Conservation (phyloP, 2,113 vertebrate species). For the Gopherus flavomarginatus region DNA sequence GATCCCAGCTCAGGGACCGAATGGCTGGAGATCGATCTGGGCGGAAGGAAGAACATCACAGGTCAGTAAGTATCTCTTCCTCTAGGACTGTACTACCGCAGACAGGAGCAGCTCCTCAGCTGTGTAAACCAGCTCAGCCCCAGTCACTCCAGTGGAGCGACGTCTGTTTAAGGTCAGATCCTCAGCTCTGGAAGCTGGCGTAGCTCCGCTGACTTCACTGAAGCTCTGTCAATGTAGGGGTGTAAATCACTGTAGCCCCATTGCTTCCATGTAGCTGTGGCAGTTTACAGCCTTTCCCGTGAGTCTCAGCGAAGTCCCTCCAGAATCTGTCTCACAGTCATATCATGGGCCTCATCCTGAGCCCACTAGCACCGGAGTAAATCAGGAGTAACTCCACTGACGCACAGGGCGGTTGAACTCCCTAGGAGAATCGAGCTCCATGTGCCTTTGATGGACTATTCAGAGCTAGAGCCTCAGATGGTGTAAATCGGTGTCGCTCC, state of each 20-base stretch:
- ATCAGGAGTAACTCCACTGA: not conserved
- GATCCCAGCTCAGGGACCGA: not conserved
- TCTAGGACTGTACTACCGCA: not conserved
- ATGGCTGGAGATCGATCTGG: constrained; percentile 86
- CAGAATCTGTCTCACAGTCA: not conserved
- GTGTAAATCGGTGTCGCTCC: not conserved
- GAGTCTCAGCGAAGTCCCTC: not conserved
- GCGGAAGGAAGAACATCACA: constrained; percentile 81
- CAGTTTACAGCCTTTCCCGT: accelerated
- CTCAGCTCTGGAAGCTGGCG: not conserved
- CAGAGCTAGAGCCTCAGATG: not conserved
- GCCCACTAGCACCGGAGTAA: not conserved
- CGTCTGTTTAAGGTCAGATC: not conserved
- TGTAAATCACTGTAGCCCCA: accelerated
- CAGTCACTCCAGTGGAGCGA: too few relatives aligned
- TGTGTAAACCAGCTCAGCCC: not conserved
- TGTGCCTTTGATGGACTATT: not conserved
- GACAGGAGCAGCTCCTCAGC: not conserved
- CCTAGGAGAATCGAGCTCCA: not conserved
- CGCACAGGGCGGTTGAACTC: not conserved
- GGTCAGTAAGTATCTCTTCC: constrained; percentile 69
- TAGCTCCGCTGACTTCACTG: too few relatives aligned
- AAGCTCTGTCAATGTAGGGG: not conserved
- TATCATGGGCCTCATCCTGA: not conserved
- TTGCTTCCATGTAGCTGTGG: accelerated